Percentiles rank a stretch among this genome's conserved stretches.
phyloP scores from a whole-genome alignment of 1,140 invertebrate species.

The Cyrtorhinus lividipennis region DNA sequence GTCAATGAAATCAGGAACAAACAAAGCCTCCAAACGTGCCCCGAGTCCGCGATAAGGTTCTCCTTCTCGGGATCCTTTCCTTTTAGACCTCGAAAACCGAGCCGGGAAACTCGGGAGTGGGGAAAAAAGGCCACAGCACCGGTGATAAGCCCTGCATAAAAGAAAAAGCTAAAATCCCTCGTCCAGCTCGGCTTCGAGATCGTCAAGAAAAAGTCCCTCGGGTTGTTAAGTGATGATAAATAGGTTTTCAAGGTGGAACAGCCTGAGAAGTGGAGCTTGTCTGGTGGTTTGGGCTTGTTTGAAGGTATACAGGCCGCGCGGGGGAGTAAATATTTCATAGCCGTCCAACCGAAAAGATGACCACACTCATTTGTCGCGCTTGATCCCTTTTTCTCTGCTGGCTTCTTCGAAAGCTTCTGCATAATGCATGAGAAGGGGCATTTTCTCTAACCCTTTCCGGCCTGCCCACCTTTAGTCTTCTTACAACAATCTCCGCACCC shows the following conservation, averaged over 20 bases:
- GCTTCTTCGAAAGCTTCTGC: not conserved
- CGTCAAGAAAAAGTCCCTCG: not conserved
- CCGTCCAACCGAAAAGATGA: conserved; percentile 3
- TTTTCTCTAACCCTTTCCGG: not conserved
- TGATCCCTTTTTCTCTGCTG: not conserved
- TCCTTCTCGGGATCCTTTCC: not conserved
- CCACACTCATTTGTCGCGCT: conserved; percentile 6
- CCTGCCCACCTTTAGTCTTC: not conserved
- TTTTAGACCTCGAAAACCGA: not conserved
- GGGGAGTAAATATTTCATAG: conserved; percentile 5
- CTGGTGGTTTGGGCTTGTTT: not conserved
- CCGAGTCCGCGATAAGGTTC: not conserved
- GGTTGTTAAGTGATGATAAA: conserved; percentile 7
- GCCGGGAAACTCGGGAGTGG: too few relatives aligned
- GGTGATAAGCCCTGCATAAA: not conserved
- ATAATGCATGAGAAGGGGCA: not conserved
- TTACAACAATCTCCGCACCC: not conserved
- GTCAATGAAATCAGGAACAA: not conserved
- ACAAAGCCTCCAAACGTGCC: not conserved
- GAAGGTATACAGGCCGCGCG: not conserved
- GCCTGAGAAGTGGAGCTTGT: not conserved
- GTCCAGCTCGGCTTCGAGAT: too few relatives aligned
- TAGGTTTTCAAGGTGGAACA: not conserved
- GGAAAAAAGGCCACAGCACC: too few relatives aligned
- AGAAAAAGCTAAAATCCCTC: not conserved